Base-by-base conservation (phyloP, 2,888 invertebrate species). In the Atethmia centrago region DNA sequence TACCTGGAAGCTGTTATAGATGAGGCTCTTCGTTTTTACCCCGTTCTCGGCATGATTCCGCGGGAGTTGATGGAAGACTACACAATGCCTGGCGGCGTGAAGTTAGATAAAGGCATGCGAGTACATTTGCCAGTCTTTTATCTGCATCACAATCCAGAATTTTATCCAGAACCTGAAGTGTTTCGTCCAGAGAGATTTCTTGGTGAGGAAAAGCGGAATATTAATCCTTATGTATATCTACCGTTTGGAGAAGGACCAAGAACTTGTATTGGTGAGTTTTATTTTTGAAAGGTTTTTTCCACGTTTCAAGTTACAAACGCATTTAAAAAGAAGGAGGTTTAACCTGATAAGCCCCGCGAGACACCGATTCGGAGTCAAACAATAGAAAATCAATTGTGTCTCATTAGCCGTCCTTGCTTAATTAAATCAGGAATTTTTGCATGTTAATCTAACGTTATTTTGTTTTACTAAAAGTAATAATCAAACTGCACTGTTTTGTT, bases 111-210 rank as follows among this genome's bases (percentile, higher is more conserved):
- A 76, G 89, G 88, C 0, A 47, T 87, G 21, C 88, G 90, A 7
- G 78, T 93, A 21, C 91, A 92, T 68, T 71, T 93, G 28, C 92
- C 93, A 1, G 82, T 92, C 2, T 83, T 86, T 61, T 85, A 91
- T 47, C 56, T 93, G 4, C 93, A 93, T 47, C 84, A 83, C 19
- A 79, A 90, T 59, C 90, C 91, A 4, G 81, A 89, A 12, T 83
- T 88, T 71, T 93, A 89, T 68, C 85, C 88, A 2, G 86, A 93
- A 8, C 93, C 93, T 5, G 88, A 92, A n/a, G 68, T 74, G 10
- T 93, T 80, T 49, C 76, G 74, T 0, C 93, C 93, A 0, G 92
- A 92, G 75, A 82, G 93, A 40, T 92, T 92, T 70, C 71, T 90
- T 0, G 88, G 87, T 1, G 88, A 88, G 1, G 86, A 86, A 21